phyloP scores from a whole-genome alignment of 1,140 invertebrate species.

The Palaemon carinicauda region DNA sequence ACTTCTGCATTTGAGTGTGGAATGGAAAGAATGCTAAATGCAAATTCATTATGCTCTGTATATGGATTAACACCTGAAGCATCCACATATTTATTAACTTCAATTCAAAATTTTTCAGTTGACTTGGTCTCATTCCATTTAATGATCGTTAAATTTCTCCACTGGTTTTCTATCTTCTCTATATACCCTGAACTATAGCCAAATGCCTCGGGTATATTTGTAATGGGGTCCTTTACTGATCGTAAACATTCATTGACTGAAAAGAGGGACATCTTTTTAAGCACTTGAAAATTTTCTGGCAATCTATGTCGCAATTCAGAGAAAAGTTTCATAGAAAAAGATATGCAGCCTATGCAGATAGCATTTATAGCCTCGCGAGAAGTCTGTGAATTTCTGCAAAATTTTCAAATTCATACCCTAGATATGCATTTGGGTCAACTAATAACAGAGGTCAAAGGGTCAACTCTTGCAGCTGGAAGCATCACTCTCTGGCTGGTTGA shows the following conservation, averaged over 20 bases:
- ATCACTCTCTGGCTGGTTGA: too few species aligned
- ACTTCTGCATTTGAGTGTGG: constrained; percentile 13
- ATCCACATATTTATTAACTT: neutral
- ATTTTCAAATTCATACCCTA: neutral
- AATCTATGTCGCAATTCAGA: neutral
- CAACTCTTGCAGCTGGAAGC: too few species aligned
- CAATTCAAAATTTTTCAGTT: neutral
- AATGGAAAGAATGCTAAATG: neutral
- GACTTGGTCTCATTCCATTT: constrained; percentile 3
- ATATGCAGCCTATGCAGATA: too few species aligned
- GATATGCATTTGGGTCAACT: too few species aligned
- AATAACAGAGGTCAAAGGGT: too few species aligned
- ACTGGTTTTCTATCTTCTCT: neutral
- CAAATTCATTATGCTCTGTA: neutral
- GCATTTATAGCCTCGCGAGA: too few species aligned
- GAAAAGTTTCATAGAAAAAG: neutral
- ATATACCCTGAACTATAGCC: too few species aligned
- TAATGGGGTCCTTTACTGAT: too few species aligned
- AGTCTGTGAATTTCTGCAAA: neutral
- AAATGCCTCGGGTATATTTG: too few species aligned
- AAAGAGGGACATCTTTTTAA: neutral
- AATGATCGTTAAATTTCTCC: neutral
- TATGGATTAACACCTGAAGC: neutral
- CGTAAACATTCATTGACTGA: too few species aligned
- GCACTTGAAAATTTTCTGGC: too few species aligned